Base-by-base conservation (phyloP, 1,140 invertebrate genomes). In the Procambarus virginalis region DNA sequence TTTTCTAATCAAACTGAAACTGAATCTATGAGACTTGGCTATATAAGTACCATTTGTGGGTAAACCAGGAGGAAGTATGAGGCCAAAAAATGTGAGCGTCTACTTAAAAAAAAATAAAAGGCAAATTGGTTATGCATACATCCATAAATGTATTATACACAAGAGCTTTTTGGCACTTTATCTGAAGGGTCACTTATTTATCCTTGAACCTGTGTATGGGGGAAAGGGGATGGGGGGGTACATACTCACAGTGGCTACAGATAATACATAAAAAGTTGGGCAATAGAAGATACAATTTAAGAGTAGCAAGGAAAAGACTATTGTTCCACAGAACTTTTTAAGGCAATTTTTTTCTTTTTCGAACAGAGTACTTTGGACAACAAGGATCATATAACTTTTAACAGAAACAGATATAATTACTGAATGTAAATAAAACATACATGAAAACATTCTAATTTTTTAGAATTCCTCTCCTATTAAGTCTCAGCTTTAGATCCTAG, bases 81-180 rank as follows among this genome's bases (percentile, higher is more conserved):
- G 89, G 89, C 89, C 89, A 90, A 90, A 84, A 84, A 90, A 84
- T 85, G 83, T 90, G 84, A 84, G 84, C 76, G 68, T 84, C 89
- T 85, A 85, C 75, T 76, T 76, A 55, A 89, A 88, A 87, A 84
- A 73, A 90, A 83, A 70, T 68, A 84, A 85, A 70, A 88, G 86
- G 86, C 86, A 88, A 90, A 58, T 84, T 89, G 80, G 83, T 85
- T 90, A 90, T 90, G 89, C 89, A 90, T 90, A 84, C 83, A 90
- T 79, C 75, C 89, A 84, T 79, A 60, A 84, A 81, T 55, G 79
- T 81, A 88, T 81, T 80, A 70, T 88, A 88, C 86, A 88, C 64
- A 82, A 81, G 86, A 88, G 60, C 86, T 88, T 88, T 80, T 49
- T 75, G 77, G 64, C 77, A 75, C 78, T 88, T 88, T 88, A 88